Percentiles rank a stretch among this genome's conserved stretches.
These are phyloP conservation scores for Brachystomella parvula DNA, from an alignment of 1,140 invertebrate genomes.

Conservation along the genomic window DNA sequence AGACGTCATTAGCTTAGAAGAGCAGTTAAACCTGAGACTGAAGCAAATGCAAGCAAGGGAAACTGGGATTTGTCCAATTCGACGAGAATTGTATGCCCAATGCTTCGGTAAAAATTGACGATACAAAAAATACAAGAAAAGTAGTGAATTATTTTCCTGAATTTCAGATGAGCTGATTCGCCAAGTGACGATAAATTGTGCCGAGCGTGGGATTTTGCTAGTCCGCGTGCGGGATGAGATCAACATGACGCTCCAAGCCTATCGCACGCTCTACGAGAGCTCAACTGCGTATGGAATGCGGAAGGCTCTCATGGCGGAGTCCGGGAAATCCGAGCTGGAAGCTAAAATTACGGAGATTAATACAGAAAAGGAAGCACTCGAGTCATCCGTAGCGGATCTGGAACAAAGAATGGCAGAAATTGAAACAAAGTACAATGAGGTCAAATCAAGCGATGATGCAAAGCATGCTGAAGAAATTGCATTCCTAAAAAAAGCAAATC, in stretches of 20 bases:
- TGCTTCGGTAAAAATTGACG: slow-evolving; percentile 80
- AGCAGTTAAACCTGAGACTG: slow-evolving; percentile 82
- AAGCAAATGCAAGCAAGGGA: slow-evolving; percentile 86
- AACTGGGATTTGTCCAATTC: slow-evolving; percentile 93
- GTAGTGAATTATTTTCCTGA: neutral
- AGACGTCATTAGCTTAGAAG: slow-evolving; percentile 90
- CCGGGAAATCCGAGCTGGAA: slow-evolving; percentile 64
- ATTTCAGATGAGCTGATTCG: slow-evolving; percentile 76
- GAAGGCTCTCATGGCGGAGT: slow-evolving; percentile 70
- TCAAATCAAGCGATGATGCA: slow-evolving; percentile 75
- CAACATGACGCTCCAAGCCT: slow-evolving; percentile 89
- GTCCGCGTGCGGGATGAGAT: slow-evolving; percentile 90
- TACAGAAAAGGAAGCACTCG: slow-evolving; percentile 61
- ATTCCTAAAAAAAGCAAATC: slow-evolving; percentile 85
- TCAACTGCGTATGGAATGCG: slow-evolving; percentile 96
- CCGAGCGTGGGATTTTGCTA: slow-evolving; percentile 87
- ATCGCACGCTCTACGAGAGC: slow-evolving; percentile 90
- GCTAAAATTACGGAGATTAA: slow-evolving; percentile 54
- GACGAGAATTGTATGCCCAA: slow-evolving; percentile 88
- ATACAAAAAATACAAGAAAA: neutral
- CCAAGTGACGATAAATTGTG: slow-evolving; percentile 94
- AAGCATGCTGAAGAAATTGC: slow-evolving; percentile 83
- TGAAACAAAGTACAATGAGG: slow-evolving; percentile 73
- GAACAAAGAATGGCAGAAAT: slow-evolving; percentile 74
- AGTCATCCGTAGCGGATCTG: slow-evolving; percentile 70